A percentile compares a stretch with the other conserved stretches of the same genome.
Evolutionary conservation across 2,888 invertebrate genomes (phyloP).

Genomic region (Tetragnatha montana): DNA sequence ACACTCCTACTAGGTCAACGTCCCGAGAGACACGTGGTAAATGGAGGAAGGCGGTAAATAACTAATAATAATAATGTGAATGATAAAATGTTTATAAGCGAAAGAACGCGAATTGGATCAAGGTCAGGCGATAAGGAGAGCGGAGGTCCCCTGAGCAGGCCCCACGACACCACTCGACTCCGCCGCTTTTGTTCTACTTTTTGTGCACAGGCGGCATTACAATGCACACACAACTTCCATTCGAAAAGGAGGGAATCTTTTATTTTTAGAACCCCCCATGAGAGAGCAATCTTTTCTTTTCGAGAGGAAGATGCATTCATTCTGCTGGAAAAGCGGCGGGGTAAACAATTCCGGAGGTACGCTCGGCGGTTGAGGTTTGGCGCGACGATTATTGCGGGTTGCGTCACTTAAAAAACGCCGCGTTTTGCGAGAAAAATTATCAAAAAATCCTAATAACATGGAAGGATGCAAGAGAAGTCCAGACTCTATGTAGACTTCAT

Average conservation of each 20-base stretch:
- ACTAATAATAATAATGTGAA: constrained; percentile 48
- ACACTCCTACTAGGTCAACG: constrained; percentile 56
- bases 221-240: constrained; percentile 9
- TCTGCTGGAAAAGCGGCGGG: constrained; percentile 6
- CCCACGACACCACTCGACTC: constrained; percentile 44
- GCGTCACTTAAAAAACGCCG: too few species aligned
- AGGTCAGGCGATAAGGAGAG: constrained; percentile 63
- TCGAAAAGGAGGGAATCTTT: constrained; percentile 7
- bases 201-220: constrained; percentile 13
- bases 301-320: constrained; percentile 3
- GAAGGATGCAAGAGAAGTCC: too few species aligned
- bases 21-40: constrained; percentile 30
- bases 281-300: constrained; percentile 11
- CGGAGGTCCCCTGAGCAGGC: constrained; percentile 48
- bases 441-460: too few species aligned
- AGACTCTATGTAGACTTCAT: too few species aligned
- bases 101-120: constrained; percentile 61
- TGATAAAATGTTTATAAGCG: constrained; percentile 60
- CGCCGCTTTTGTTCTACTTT: constrained; percentile 48
- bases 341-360: constrained; percentile 11
- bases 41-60: constrained; percentile 47
- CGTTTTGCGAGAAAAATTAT: too few species aligned
- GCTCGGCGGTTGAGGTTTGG: too few species aligned
- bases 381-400: not conserved
- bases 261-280: constrained; percentile 40